Evolutionary conservation across 1,140 invertebrate species (phyloP).

Genomic region (Apis laboriosa): DNA sequence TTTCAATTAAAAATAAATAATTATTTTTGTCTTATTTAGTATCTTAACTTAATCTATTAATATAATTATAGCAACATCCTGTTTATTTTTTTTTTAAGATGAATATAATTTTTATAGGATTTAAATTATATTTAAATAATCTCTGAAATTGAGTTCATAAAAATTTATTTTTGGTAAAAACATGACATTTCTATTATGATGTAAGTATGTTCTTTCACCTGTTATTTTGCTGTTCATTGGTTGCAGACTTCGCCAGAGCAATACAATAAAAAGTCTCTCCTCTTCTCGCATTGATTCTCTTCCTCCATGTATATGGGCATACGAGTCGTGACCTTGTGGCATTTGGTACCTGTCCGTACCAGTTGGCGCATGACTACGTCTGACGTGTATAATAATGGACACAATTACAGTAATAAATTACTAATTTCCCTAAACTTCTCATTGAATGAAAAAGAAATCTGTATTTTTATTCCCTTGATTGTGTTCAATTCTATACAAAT

Average conservation of each 20-base stretch:
- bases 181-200: neutral
- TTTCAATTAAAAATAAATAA: neutral
- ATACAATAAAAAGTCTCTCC: conserved; percentile 32
- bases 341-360: conserved; percentile 80
- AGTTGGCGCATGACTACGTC: conserved; percentile 69
- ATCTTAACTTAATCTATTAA: neutral
- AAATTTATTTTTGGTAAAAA: conserved; percentile 7
- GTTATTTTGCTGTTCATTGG: conserved; percentile 46
- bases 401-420: conserved; percentile 1
- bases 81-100: neutral
- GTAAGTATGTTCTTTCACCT: conserved; percentile 39
- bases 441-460: neutral
- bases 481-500: neutral
- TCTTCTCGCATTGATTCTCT: neutral
- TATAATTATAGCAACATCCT: neutral
- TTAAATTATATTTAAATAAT: neutral
- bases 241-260: conserved; percentile 22
- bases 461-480: neutral
- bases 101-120: neutral
- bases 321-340: conserved; percentile 79
- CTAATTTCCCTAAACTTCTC: neutral
- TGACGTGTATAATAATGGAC: conserved; percentile 27
- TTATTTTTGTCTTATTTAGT: neutral
- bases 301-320: conserved; percentile 58
- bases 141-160: neutral